Percentiles rank a stretch among this genome's conserved stretches.
phyloP scores from a whole-genome alignment of 1,140 invertebrate species.

The Procambarus clarkii region DNA sequence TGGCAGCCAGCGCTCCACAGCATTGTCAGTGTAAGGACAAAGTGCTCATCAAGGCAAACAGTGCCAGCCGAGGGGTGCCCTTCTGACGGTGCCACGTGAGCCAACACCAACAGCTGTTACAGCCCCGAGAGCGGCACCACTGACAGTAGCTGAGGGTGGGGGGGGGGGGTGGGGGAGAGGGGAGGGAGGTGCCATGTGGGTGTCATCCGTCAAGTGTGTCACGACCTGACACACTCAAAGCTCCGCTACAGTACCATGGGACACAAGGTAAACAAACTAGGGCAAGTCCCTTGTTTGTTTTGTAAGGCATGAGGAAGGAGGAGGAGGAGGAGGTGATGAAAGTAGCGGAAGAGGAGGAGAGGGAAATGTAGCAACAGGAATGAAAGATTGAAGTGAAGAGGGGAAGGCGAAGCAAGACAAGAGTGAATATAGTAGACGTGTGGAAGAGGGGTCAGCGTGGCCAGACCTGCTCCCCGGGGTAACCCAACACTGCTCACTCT shows the following conservation, averaged over 20 bases:
- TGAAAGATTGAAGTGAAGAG: too few species aligned
- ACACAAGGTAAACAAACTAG: constrained; percentile 31
- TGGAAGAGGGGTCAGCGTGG: too few species aligned
- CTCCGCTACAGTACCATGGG: constrained; percentile 5
- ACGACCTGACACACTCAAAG: background rate
- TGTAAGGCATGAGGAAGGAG: constrained; percentile 42
- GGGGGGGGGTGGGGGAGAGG: background rate
- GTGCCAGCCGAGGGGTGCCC: background rate
- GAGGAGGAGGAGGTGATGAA: background rate
- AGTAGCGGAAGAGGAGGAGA: background rate
- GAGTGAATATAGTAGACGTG: too few species aligned
- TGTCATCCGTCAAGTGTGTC: constrained; percentile 33
- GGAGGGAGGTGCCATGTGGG: constrained; percentile 22
- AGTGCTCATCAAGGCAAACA: background rate
- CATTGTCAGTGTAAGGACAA: too few species aligned
- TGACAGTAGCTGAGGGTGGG: too few species aligned
- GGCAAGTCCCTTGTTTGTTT: constrained; percentile 60
- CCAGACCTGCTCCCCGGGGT: too few species aligned
- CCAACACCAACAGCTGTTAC: constrained; percentile 4
- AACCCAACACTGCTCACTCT: too few species aligned
- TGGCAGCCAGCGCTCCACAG: too few species aligned
- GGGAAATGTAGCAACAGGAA: background rate
- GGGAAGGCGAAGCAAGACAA: too few species aligned
- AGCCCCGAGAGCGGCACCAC: too few species aligned
- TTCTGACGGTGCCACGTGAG: background rate